Base-by-base conservation (phyloP, 2,113 vertebrate genomes). In the Oplegnathus fasciatus region DNA sequence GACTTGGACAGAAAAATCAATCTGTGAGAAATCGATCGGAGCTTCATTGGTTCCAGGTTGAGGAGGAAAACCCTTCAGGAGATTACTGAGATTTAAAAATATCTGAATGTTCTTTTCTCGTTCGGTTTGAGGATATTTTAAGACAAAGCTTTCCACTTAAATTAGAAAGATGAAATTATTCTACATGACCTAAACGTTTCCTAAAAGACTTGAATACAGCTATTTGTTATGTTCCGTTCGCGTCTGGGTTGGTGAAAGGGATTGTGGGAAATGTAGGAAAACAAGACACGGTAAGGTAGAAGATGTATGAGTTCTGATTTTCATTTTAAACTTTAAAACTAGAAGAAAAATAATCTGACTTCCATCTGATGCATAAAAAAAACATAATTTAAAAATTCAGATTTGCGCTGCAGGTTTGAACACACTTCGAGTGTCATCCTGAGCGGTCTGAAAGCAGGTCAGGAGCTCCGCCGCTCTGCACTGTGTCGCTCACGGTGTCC, bases 401-500 rank as follows among this genome's bases (percentile, higher is more conserved):
- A 71, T 71, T 13, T 40, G 20, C 58, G 14, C 54, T 37, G 30
- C 50, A 52, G 50, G 18, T 61, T 61, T 60, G 30, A 9, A 62
- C 60, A 34, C 57, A 60, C 8, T 18, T 6, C 0, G 8, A 69
- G 42, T 18, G 18, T 75, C 13, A 24, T 65, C 46, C 61, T 67
- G 76, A 20, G 9, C 7, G 32, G 62, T n/a, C 48, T 78, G 70
- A 90, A 93, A 90, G 37, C 87, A 89, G 90, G 87, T 92, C 89
- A 91, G 72, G 13, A 13, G 34, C 34, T n/a, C n/a, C n/a, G n/a
- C n/a, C n/a, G 68, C 79, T 69, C 50, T 55, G 34, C 61, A 24
- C 65, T n/a, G n/a, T n/a, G n/a, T 11, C 50, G 44, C 68, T 55
- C 69, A 18, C 70, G 34, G 40, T 30, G 74, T 60, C 91, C 75